Conservation (phyloP, 2,797 vertebrate genomes). For the Leptodactylus fallax region DNA sequence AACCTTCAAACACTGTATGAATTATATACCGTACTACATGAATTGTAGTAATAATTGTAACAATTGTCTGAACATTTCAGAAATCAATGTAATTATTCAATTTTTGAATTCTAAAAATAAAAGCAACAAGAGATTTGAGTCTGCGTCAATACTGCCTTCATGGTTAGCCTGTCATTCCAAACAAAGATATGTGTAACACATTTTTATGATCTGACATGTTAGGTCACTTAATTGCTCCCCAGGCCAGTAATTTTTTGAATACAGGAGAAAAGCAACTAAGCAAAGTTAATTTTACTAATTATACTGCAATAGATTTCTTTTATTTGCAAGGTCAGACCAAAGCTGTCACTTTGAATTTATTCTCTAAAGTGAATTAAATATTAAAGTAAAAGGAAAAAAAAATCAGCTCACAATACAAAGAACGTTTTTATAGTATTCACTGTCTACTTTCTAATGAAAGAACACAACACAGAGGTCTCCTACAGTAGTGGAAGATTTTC, state of each 20-base stretch:
- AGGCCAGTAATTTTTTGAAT: slow-evolving; percentile 64
- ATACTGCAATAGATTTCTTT: slow-evolving; percentile 61
- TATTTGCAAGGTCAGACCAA: slow-evolving; percentile 63
- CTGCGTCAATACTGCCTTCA: slow-evolving; percentile 65
- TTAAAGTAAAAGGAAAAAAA: slow-evolving; percentile 44
- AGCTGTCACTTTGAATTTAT: slow-evolving; percentile 60
- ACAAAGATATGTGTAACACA: slow-evolving; percentile 66
- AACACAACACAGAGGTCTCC: slow-evolving; percentile 12
- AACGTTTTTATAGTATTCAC: slow-evolving; percentile 39
- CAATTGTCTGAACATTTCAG: slow-evolving; percentile 53
- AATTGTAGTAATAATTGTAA: slow-evolving; percentile 58
- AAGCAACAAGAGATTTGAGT: slow-evolving; percentile 57
- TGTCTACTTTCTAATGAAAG: neutral
- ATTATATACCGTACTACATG: slow-evolving; percentile 45
- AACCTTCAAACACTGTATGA: slow-evolving; percentile 40
- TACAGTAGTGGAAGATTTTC: neutral
- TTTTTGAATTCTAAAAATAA: slow-evolving; percentile 57
- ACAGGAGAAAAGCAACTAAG: slow-evolving; percentile 56
- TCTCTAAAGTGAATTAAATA: slow-evolving; percentile 50
- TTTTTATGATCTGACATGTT: slow-evolving; percentile 61
- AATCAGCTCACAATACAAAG: slow-evolving; percentile 24
- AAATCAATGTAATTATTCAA: slow-evolving; percentile 64
- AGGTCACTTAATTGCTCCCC: slow-evolving; percentile 62
- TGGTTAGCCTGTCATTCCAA: slow-evolving; percentile 64
- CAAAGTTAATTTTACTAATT: slow-evolving; percentile 66